These are phyloP conservation scores for Habropoda laboriosa DNA, from an alignment of 1,140 invertebrate species.

Conservation along the genomic window DNA sequence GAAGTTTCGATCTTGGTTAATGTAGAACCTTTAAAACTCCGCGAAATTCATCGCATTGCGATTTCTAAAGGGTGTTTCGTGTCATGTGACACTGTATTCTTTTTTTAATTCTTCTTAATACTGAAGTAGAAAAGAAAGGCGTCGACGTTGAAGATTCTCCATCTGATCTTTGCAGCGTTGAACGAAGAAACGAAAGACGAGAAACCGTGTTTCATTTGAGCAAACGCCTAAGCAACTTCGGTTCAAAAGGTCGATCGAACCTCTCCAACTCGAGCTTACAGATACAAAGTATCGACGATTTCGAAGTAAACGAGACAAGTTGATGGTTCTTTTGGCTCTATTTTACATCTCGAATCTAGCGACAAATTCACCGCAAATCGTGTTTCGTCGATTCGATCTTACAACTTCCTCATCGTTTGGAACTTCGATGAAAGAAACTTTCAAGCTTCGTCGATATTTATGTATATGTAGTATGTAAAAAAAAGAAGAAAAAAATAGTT, in stretches of 20 bases:
- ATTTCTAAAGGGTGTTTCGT: no score
- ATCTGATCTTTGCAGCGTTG: neutral
- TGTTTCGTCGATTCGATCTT: no score
- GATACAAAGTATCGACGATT: neutral
- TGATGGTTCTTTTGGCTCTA: neutral
- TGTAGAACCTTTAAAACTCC: no score
- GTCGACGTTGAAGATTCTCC: neutral
- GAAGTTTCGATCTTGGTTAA: neutral
- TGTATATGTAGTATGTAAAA: neutral
- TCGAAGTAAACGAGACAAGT: neutral
- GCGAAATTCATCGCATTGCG: no score
- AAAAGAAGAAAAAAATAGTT: no score
- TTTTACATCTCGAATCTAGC: neutral
- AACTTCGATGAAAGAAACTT: no score
- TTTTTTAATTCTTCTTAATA: neutral
- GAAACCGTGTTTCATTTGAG: neutral
- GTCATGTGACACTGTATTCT: no score
- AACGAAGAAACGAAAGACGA: neutral
- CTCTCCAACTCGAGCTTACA: neutral
- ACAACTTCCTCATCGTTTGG: no score
- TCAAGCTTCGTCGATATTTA: no score
- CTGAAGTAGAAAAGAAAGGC: neutral
- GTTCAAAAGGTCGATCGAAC: conserved; percentile 5
- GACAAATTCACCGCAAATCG: no score
- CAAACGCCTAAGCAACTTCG: neutral